Evolutionary conservation across 1,140 invertebrate species (phyloP).

Genomic region (Galendromus occidentalis): DNA sequence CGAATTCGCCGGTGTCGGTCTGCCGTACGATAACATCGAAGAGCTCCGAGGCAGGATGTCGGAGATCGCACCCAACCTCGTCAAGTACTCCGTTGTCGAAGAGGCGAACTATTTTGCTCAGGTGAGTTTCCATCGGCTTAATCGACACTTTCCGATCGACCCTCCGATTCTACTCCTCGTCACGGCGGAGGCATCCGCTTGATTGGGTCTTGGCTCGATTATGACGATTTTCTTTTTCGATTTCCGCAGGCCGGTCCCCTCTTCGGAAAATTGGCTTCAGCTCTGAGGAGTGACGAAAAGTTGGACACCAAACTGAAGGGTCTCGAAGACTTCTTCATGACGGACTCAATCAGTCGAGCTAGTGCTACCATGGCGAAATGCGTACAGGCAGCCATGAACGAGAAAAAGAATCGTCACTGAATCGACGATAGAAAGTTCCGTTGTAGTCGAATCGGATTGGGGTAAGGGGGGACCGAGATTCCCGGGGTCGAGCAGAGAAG

Average conservation of each 20-base stretch:
- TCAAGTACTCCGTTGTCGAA: slow-evolving; percentile 59
- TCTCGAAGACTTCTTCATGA: slow-evolving; percentile 94
- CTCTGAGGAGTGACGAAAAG: slow-evolving; percentile 35
- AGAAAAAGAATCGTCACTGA: slow-evolving; percentile 33
- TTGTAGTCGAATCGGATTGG: too few relatives aligned
- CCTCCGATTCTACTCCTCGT: too few relatives aligned
- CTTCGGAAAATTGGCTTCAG: slow-evolving; percentile 35
- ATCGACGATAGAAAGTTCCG: too few relatives aligned
- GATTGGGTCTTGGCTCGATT: too few relatives aligned
- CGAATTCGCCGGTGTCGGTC: slow-evolving; percentile 51
- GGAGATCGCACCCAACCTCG: slow-evolving; percentile 70
- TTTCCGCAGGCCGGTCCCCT: background rate
- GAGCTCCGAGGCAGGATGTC: slow-evolving; percentile 60
- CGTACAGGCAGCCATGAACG: slow-evolving; percentile 65
- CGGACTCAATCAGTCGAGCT: slow-evolving; percentile 81
- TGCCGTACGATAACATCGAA: slow-evolving; percentile 73
- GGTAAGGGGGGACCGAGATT: too few relatives aligned
- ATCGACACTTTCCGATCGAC: too few relatives aligned
- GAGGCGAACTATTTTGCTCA: slow-evolving; percentile 59
- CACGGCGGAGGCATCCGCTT: too few relatives aligned
- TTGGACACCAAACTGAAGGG: slow-evolving; percentile 55
- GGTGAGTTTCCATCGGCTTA: slow-evolving; percentile 15
- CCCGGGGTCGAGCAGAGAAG: too few relatives aligned
- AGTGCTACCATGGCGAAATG: slow-evolving; percentile 98
- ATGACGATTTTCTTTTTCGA: too few relatives aligned